Percentiles rank a stretch among this genome's conserved stretches.
Evolutionary conservation across 1,140 invertebrate genomes (phyloP).

Genomic region (Nasonia vitripennis): DNA sequence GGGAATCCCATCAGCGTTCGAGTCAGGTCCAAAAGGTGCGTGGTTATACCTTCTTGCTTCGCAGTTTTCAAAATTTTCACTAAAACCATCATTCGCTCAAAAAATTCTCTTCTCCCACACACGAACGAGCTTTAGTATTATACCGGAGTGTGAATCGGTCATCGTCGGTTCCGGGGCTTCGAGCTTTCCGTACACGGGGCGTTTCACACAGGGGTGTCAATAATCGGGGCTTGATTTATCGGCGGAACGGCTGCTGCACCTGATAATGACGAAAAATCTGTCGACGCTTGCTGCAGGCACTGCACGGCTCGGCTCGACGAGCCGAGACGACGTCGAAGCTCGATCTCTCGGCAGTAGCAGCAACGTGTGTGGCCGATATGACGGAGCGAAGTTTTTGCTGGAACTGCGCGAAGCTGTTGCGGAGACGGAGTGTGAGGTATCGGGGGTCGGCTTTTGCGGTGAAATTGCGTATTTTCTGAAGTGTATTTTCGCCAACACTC

Average conservation of each 20-base stretch:
- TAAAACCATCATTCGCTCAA: too few species aligned
- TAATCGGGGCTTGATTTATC: not conserved
- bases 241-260: not conserved
- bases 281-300: not conserved
- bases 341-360: not conserved
- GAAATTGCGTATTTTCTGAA: too few species aligned
- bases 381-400: not conserved
- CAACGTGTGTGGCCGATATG: not conserved
- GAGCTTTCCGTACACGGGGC: not conserved
- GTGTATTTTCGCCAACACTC: too few species aligned
- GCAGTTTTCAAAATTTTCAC: too few species aligned
- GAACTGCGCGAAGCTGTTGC: not conserved
- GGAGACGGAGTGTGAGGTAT: too few species aligned
- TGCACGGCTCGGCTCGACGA: not conserved
- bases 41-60: not conserved
- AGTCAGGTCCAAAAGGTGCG: not conserved
- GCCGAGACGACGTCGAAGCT: not conserved
- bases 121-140: too few species aligned
- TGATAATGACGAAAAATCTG: slow-evolving; percentile 1
- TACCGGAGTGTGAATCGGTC: not conserved
- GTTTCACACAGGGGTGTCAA: not conserved
- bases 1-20: not conserved
- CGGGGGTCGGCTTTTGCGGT: too few species aligned
- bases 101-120: too few species aligned
- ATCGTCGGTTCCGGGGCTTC: not conserved